These are phyloP conservation scores for Diaperis boleti DNA, from an alignment of 2,888 invertebrate genomes.

Conservation along the genomic window DNA sequence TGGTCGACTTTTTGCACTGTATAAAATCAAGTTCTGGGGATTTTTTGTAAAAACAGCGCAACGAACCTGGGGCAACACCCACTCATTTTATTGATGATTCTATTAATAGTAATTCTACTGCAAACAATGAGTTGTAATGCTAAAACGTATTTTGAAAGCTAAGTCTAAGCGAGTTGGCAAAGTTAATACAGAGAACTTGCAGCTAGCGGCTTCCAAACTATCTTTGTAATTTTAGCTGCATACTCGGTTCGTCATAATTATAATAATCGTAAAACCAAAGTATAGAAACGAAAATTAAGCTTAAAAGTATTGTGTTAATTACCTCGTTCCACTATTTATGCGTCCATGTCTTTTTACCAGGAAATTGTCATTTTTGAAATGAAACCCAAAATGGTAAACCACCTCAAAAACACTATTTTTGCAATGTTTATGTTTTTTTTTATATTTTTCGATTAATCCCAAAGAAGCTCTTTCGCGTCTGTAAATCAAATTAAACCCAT, in stretches of 20 bases:
- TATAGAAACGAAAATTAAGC: too few relatives aligned
- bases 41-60: not conserved
- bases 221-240: slow-evolving; percentile 12
- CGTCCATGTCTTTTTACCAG: slow-evolving; percentile 15
- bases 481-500: slow-evolving; percentile 60
- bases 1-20: too few relatives aligned
- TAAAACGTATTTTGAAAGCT: slow-evolving; percentile 7
- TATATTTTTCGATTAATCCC: slow-evolving; percentile 6
- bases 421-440: not conserved
- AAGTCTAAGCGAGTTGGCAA: slow-evolving; percentile 22
- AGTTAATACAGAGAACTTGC: slow-evolving; percentile 2
- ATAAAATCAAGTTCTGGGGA: too few relatives aligned
- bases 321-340: too few relatives aligned
- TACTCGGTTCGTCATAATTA: not conserved
- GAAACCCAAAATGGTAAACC: slow-evolving; percentile 20
- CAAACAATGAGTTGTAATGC: slow-evolving; percentile 23
- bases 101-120: slow-evolving; percentile 32
- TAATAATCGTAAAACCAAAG: not conserved
- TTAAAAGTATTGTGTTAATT: slow-evolving; percentile 10
- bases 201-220: not conserved
- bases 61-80: slow-evolving; percentile 20
- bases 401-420: not conserved
- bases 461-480: slow-evolving; percentile 29
- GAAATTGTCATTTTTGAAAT: slow-evolving; percentile 1
- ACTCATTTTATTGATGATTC: slow-evolving; percentile 25